phyloP scores from a whole-genome alignment of 1,140 invertebrate genomes.

The Battus philenor region DNA sequence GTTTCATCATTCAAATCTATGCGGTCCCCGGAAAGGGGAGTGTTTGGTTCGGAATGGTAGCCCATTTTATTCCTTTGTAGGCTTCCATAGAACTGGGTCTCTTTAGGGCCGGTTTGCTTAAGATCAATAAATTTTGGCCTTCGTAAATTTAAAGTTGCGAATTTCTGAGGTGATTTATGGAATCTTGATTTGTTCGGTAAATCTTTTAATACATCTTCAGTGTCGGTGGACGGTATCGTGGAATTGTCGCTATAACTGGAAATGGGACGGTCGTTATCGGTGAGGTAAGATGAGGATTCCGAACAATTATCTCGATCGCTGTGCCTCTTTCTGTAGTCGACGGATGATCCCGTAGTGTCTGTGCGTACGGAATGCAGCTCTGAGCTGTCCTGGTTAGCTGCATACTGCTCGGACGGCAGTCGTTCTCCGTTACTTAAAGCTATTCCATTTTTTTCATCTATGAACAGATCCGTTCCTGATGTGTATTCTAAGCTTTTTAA shows the following conservation, averaged over 20 bases:
- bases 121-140: conserved; percentile 72
- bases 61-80: conserved; percentile 65
- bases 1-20: conserved; percentile 40
- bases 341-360: conserved; percentile 56
- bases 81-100: conserved; percentile 65
- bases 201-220: conserved; percentile 70
- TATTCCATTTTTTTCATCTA: conserved; percentile 46
- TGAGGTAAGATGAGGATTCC: conserved; percentile 67
- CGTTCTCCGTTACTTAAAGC: conserved; percentile 61
- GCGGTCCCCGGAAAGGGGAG: conserved; percentile 51
- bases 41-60: conserved; percentile 72
- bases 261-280: conserved; percentile 68
- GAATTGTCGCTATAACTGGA: conserved; percentile 72
- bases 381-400: conserved; percentile 47
- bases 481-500: conserved; percentile 57
- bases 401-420: conserved; percentile 45
- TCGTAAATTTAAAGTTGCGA: conserved; percentile 65
- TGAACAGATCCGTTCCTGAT: conserved; percentile 39
- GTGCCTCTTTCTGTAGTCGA: conserved; percentile 62
- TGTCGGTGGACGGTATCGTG: conserved; percentile 70
- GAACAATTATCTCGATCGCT: conserved; percentile 70
- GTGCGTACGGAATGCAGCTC: conserved; percentile 67
- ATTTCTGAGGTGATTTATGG: conserved; percentile 71
- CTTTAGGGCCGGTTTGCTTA: conserved; percentile 42
- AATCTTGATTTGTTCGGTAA: conserved; percentile 69